These are phyloP conservation scores for Felis chaus DNA, from an alignment of 2,113 vertebrate genomes.

Conservation along the genomic window DNA sequence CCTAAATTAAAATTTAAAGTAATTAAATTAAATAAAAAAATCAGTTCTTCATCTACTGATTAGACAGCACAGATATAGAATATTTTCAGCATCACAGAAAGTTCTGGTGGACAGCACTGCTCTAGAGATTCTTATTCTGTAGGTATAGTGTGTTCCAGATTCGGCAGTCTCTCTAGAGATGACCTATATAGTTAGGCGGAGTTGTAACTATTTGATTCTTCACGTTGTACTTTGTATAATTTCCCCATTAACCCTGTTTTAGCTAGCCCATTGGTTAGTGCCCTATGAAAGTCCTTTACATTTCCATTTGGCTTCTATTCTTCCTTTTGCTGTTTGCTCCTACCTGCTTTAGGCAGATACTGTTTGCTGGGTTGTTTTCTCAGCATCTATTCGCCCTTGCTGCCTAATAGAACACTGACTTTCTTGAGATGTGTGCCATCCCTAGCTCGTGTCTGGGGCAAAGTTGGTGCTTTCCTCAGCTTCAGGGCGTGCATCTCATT, in stretches of 20 bases:
- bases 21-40: constrained; percentile 43
- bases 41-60: background rate
- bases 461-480: background rate
- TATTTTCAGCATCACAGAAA: constrained; percentile 41
- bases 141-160: constrained; percentile 56
- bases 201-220: constrained; percentile 43
- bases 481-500: background rate
- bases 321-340: background rate
- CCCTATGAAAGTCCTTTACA: background rate
- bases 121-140: constrained; percentile 58
- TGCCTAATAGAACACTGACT: background rate
- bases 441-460: background rate
- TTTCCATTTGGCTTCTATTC: background rate
- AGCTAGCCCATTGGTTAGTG: background rate
- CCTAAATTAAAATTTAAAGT: background rate
- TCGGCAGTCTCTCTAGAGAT: constrained; percentile 68
- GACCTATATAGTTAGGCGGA: constrained; percentile 65
- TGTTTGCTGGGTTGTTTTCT: constrained; percentile 2
- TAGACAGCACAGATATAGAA: background rate
- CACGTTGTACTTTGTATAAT: background rate
- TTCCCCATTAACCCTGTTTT: constrained; percentile 37
- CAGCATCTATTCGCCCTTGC: background rate
- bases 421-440: background rate
- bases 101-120: background rate
- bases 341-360: background rate